Evolutionary conservation across 1,140 invertebrate genomes (phyloP).

Genomic region (Caenorhabditis briggsae): DNA sequence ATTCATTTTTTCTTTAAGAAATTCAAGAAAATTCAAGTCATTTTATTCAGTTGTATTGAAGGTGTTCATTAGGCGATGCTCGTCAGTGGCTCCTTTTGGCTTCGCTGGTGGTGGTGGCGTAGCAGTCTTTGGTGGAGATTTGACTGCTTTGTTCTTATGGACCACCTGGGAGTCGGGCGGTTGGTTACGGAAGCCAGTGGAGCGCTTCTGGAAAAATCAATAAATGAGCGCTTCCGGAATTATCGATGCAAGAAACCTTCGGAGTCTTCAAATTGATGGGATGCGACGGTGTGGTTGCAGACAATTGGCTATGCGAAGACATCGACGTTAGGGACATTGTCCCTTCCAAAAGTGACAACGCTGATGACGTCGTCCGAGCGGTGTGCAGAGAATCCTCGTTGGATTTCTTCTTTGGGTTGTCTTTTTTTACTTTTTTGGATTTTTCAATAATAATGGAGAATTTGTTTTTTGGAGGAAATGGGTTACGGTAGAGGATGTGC

Average conservation of each 20-base stretch:
- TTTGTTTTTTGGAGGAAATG: not conserved
- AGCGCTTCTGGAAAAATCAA: not conserved
- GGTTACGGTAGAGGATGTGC: slow-evolving; percentile 46
- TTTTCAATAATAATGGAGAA: slow-evolving; percentile 1
- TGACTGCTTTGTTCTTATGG: not conserved
- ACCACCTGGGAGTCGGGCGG: not conserved
- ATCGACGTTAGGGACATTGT: slow-evolving; percentile 26
- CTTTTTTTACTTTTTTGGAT: not conserved
- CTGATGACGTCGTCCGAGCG: not conserved
- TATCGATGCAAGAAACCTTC: not conserved
- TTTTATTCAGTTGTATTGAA: slow-evolving; percentile 36
- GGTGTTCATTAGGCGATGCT: slow-evolving; percentile 23
- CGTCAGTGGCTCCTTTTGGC: not conserved
- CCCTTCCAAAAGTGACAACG: not conserved
- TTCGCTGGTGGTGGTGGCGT: not conserved
- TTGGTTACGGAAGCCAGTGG: not conserved
- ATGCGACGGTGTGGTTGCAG: slow-evolving; percentile 4
- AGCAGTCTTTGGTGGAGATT: not conserved
- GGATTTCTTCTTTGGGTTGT: not conserved
- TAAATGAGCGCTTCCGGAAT: no score
- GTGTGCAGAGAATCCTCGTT: not conserved
- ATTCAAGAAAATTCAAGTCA: not conserved
- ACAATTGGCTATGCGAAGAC: slow-evolving; percentile 35
- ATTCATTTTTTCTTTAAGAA: not conserved
- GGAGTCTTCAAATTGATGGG: slow-evolving; percentile 28